These are phyloP conservation scores for Anguilla rostrata DNA, from an alignment of 2,113 vertebrate genomes.

Conservation along the genomic window DNA sequence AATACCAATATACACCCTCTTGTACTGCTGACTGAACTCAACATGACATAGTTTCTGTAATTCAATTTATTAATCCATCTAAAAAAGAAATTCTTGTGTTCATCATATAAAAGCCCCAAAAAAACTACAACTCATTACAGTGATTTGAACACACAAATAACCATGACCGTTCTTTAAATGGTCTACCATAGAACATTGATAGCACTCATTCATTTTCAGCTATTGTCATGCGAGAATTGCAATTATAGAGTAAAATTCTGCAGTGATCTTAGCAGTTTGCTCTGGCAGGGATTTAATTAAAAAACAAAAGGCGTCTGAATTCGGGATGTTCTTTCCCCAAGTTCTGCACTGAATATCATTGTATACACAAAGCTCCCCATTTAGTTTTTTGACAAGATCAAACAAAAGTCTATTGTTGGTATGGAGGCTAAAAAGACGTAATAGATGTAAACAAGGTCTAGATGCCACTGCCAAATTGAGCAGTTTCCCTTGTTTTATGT, in stretches of 20 bases:
- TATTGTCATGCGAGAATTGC: background rate
- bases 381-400: constrained; percentile 4
- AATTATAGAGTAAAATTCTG: background rate
- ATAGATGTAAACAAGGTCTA: constrained; percentile 3
- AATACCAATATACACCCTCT: background rate
- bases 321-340: background rate
- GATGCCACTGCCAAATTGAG: background rate
- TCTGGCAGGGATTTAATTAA: background rate
- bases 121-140: no score
- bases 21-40: no score
- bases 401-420: constrained; percentile 11
- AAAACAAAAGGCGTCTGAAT: background rate
- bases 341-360: background rate
- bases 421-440: background rate
- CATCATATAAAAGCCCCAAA: background rate
- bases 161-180: background rate
- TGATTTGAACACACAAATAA: background rate
- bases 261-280: background rate
- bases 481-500: background rate
- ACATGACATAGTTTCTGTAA: background rate
- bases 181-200: background rate
- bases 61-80: background rate
- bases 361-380: background rate
- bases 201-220: background rate
- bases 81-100: background rate